Evolutionary conservation across 1,140 invertebrate genomes (phyloP).

Genomic region (Drosophila lacteicornis): DNA sequence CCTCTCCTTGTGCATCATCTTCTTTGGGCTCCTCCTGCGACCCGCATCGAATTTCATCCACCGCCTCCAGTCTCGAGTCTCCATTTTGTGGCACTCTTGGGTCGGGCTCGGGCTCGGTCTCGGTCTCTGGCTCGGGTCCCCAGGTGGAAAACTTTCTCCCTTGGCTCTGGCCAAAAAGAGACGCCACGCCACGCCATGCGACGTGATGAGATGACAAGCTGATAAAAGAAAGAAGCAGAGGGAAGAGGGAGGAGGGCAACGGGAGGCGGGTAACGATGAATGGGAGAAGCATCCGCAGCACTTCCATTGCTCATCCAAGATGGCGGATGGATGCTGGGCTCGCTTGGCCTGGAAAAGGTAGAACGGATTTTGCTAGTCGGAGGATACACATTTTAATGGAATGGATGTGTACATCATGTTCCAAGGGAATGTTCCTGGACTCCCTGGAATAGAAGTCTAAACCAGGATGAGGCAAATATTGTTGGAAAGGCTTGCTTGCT

Average conservation of each 20-base stretch:
- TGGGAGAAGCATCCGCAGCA: constrained; percentile 26
- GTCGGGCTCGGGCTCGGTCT: neutral
- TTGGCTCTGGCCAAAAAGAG: constrained; percentile 34
- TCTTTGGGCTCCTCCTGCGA: constrained; percentile 28
- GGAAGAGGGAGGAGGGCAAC: too few relatives aligned
- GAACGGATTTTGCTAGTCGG: constrained; percentile 2
- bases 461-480: neutral
- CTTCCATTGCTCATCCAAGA: constrained; percentile 32
- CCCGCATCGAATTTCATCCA: constrained; percentile 65
- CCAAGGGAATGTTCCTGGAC: neutral
- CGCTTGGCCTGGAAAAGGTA: constrained; percentile 4
- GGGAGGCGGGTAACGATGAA: constrained; percentile 11
- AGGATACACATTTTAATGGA: constrained; percentile 27
- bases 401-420: neutral
- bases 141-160: constrained; percentile 46
- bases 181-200: constrained; percentile 18
- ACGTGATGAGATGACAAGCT: constrained; percentile 40
- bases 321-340: constrained; percentile 18
- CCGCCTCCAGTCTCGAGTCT: constrained; percentile 15
- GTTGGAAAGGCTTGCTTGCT: too few relatives aligned
- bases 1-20: constrained; percentile 17
- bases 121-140: constrained; percentile 16
- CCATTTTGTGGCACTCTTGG: constrained; percentile 38
- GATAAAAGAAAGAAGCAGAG: constrained; percentile 26
- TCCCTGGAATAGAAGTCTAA: neutral